Base-by-base conservation (phyloP, 2,888 invertebrate genomes). In the Rapana venosa region DNA sequence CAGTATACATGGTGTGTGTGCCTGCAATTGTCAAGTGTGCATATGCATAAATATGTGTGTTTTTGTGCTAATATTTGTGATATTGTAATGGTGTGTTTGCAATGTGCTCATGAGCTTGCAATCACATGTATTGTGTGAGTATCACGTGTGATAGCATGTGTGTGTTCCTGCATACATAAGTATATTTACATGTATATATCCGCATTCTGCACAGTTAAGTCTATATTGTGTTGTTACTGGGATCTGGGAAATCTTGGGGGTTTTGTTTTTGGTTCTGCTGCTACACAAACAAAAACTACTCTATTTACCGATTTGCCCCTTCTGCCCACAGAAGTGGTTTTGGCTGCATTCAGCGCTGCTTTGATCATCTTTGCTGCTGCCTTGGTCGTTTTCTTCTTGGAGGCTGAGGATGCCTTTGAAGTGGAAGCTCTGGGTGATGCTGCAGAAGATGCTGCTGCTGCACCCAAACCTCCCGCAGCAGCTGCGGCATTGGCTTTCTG, bases 261-360 rank as follows among this genome's bases (percentile, higher is more conserved):
- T 66, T 66, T 66, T 66, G 66, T 26, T 66, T 66, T 66, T 66
- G 66, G 1, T 66, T 66, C 13, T 66, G 47, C 47, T 47, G 47
- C 47, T 47, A 5, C 2, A 47, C 47, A 47, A 47, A 47, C 47
- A 47, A 47, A 47, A 47, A 47, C 4, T 47, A 47, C 47, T 66
- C 26, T 66, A 0, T 26, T 47, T 61, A 92, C 92, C 91, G 91
- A 90, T 47, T 91, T 91, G 61, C 91, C 91, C 88, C 91, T 91
- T 70, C 88, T 91, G 20, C 79, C 79, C 17, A 84, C 32, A 58
- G 88, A 61, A n/a, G 90, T 17, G 30, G 87, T 35, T 79, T 79
- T 70, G 36, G 70, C 90, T 66, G 90, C 74, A 35, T 89, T 74
- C 26, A 88, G 35, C 5, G 87, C 87, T 30, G 79, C 90, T 74